Base-by-base conservation (phyloP, 2,797 vertebrate species). In the Merluccius polli region DNA sequence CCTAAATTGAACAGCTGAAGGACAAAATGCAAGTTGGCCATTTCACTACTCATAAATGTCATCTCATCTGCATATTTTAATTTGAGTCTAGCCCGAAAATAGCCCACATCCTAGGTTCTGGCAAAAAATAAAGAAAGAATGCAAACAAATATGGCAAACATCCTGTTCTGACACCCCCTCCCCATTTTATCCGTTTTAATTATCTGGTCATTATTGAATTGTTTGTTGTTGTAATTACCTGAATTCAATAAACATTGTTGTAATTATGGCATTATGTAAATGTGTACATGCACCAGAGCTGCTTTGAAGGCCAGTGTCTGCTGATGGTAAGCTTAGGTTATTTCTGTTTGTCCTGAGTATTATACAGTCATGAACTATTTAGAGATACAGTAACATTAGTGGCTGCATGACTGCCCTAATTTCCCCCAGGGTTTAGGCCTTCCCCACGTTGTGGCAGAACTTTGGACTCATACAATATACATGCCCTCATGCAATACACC, bases 41-140 rank as follows among this genome's bases (percentile, higher is more conserved):
- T 81, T 89, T 84, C 81, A 76, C 83, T 82, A 86, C 80, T 83
- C 84, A 88, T 90, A 92, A 90, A 90, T 82, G 79, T 89, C 83
- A 83, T 85, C 87, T 89, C 88, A 91, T 91, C 82, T 91, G 86
- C 87, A 89, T 87, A 86, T 91, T 89, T 89, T 85, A 89, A 89
- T 90, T 90, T 87, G 71, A 86, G 75, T 38, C 0, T 30, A 70
- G 83, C 70, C 85, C 85, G 84, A 84, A 92, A 91, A 89, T 89
- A 90, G 85, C 89, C 79, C 75, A 79, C 21, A 48, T 65, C 75
- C 70, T 83, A 31, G 75, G 77, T 84, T 79, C 82, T 77, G 72
- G 27, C 77, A 73, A 71, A 77, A 83, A 83, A 81, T 81, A 88
- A 73, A 82, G 82, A 59, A 59, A 59, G 18, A 59, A 59, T 24